Base-by-base conservation (phyloP, 2,113 vertebrate genomes). In the Numida meleagris region DNA sequence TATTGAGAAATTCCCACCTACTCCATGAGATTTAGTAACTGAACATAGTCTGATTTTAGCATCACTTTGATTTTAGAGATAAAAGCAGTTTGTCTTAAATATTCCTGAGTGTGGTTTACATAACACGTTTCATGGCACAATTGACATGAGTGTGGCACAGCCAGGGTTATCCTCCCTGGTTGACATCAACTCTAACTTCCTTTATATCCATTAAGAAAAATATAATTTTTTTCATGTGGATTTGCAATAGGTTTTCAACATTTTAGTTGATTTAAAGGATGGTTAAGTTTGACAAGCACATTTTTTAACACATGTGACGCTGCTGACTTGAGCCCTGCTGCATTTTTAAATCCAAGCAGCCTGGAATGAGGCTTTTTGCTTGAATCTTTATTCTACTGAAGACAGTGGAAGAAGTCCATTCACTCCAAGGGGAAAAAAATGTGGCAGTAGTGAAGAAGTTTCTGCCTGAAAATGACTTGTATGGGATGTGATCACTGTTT, bases 21-120 rank as follows among this genome's bases (percentile, higher is more conserved):
- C 23, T 67, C 12, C 12, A 5, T 46, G 48, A 70, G 4, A 34
- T 0, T 25, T n/a, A 11, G n/a, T 14, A 67, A 4, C 5, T 61
- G 38, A 71, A 42, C 19, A 10, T 6, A 8, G 4, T 48, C 21
- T 67, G 65, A 43, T 46, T 61, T 55, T 45, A 48, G 1, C 40
- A 12, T 31, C 10, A 75, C 1, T 71, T 51, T 2, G 4, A 45
- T 61, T 86, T 72, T 50, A n/a, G 38, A 71, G 10, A 7, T 78
- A 42, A 90, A 61, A 25, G 0, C 3, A 61, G 3, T 29, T 86
- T 51, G 16, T 67, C 23, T 88, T 40, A 25, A 77, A 27, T 67
- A 74, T 74, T 40, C 53, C n/a, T 9, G 2, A 24, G 12, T 33
- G 20, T 58, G n/a, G 66, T n/a, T 77, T 43, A 48, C 20, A 6